A percentile compares a stretch with the other conserved stretches of the same genome.
Evolutionary conservation across 53 echinoderm and acorn worm species (phyloP).

Genomic region (Actinopyga echinites): DNA sequence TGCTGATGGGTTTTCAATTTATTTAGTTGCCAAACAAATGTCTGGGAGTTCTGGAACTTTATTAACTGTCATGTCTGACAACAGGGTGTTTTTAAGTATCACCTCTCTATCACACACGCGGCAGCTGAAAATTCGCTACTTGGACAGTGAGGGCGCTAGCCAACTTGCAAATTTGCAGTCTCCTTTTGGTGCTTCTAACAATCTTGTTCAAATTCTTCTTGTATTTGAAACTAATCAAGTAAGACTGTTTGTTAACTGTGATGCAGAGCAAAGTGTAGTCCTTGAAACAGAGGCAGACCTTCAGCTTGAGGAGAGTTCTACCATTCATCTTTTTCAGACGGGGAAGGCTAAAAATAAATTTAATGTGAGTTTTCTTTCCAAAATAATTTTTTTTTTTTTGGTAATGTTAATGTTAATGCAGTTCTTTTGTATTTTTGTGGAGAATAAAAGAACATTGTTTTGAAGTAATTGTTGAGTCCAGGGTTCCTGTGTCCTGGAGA

Average conservation of each 20-base stretch:
- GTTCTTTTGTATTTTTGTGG: neutral
- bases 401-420: neutral
- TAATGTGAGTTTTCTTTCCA: slow-evolving; percentile 65
- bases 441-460: neutral
- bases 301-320: slow-evolving; percentile 40
- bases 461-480: too few species aligned
- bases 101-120: slow-evolving; percentile 55
- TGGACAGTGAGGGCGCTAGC: slow-evolving; percentile 36
- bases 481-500: too few species aligned
- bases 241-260: slow-evolving; percentile 60
- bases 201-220: slow-evolving; percentile 60
- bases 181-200: slow-evolving; percentile 58
- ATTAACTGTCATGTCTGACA: slow-evolving; percentile 41
- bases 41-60: slow-evolving; percentile 72
- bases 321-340: slow-evolving; percentile 61
- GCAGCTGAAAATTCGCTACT: slow-evolving; percentile 61
- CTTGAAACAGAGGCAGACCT: slow-evolving; percentile 65
- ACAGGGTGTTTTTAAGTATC: slow-evolving; percentile 17
- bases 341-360: slow-evolving; percentile 77
- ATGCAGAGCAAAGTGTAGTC: slow-evolving; percentile 15
- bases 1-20: slow-evolving; percentile 57
- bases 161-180: slow-evolving; percentile 57
- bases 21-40: slow-evolving; percentile 63
- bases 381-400: too few species aligned
- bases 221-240: slow-evolving; percentile 59